Conservation (phyloP, 1,140 invertebrate genomes). For the Hyposmocoma kahamanoa region DNA sequence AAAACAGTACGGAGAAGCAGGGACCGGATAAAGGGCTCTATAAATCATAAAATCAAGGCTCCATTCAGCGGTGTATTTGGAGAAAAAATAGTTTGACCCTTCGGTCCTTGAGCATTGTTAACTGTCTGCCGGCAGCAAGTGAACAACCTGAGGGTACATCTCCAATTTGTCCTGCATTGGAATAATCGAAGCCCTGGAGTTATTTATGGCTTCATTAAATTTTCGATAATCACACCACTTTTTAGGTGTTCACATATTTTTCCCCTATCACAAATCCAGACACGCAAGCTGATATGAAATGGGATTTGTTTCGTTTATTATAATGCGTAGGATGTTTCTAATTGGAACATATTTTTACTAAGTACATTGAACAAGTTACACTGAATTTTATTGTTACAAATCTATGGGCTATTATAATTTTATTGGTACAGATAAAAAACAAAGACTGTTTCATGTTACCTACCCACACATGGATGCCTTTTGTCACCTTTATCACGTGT, state of each 20-base stretch:
- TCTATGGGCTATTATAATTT: not conserved
- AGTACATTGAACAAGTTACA: conserved; percentile 14
- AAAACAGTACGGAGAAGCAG: conserved; percentile 65
- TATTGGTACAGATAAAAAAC: not conserved
- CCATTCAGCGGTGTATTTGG: conserved; percentile 62
- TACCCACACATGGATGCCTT: not conserved
- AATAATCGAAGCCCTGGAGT: conserved; percentile 48
- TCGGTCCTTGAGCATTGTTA: conserved; percentile 43
- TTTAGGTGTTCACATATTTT: conserved; percentile 20
- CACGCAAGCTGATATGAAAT: conserved; percentile 6
- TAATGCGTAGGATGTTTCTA: conserved; percentile 46
- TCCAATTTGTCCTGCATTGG: conserved; percentile 59
- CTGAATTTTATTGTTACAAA: conserved; percentile 1
- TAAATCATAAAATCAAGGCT: conserved; percentile 70
- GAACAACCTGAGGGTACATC: conserved; percentile 52
- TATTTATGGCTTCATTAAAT: conserved; percentile 66
- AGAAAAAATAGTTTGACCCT: conserved; percentile 54
- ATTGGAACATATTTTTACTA: conserved; percentile 44
- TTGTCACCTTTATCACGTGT: conserved; percentile 1
- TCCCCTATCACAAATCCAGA: conserved; percentile 4
- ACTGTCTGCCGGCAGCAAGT: conserved; percentile 12
- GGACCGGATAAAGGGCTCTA: conserved; percentile 58
- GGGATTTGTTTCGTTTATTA: conserved; percentile 13
- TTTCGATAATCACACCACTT: conserved; percentile 45
- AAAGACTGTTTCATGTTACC: not conserved